Evolutionary conservation across 1,140 invertebrate genomes (phyloP).

Genomic region (Orussus abietinus): DNA sequence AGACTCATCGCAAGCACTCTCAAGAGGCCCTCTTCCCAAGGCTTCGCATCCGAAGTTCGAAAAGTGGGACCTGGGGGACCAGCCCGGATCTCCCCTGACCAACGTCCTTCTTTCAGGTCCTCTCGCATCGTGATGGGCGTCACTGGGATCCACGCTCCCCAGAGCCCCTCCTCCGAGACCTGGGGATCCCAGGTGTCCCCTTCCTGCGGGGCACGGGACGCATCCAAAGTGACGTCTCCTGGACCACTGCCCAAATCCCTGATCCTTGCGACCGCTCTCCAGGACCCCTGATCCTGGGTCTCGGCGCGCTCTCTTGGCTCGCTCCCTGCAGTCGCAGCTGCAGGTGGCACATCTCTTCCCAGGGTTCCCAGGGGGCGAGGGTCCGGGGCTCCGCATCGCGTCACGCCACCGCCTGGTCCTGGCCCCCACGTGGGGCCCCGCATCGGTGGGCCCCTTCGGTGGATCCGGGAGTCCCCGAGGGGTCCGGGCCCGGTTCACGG

Average conservation of each 20-base stretch:
- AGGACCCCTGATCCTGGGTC: not conserved
- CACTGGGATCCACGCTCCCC: too few relatives aligned
- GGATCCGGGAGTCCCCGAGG: not conserved
- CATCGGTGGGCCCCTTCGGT: conserved; percentile 46
- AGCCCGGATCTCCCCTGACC: too few relatives aligned
- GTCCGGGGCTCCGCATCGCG: conserved; percentile 51
- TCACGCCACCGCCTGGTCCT: conserved; percentile 50
- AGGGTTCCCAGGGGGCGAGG: conserved; percentile 27
- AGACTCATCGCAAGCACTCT: too few relatives aligned
- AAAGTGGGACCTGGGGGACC: too few relatives aligned
- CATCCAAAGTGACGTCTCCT: not conserved
- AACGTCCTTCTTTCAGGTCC: too few relatives aligned
- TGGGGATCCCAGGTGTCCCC: too few relatives aligned
- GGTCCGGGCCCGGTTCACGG: not conserved
- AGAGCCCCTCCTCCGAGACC: too few relatives aligned
- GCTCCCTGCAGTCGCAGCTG: not conserved
- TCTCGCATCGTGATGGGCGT: too few relatives aligned
- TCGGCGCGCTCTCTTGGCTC: not conserved
- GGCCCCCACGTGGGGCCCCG: conserved; percentile 43
- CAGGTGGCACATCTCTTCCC: conserved; percentile 33
- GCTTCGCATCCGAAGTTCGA: too few relatives aligned
- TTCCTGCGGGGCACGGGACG: not conserved
- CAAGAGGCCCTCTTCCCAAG: too few relatives aligned
- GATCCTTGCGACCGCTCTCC: not conserved
- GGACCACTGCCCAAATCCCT: not conserved